Evolutionary conservation across 2,888 invertebrate species (phyloP).

Genomic region (Rhogogaster chlorosoma): DNA sequence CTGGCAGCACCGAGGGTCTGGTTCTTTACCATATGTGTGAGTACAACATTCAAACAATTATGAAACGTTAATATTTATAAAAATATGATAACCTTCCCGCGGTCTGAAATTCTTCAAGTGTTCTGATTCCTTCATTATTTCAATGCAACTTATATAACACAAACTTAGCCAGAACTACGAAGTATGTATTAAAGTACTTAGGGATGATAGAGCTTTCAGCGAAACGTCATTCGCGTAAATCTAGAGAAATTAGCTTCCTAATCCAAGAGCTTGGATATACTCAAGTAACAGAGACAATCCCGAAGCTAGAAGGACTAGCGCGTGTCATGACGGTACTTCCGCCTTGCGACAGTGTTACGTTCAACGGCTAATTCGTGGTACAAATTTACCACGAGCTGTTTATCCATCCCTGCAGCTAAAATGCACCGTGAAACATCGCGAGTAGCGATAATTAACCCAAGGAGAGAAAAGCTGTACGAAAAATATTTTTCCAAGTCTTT

Average conservation of each 20-base stretch:
- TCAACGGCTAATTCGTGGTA: constrained; percentile 1
- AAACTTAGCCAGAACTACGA: neutral
- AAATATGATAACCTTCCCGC: neutral
- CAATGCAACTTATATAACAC: neutral
- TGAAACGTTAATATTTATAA: neutral
- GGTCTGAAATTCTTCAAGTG: neutral
- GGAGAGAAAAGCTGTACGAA: neutral
- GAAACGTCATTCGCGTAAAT: neutral
- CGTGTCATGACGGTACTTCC: neutral
- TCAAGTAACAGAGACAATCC: constrained; percentile 2
- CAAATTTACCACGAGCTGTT: neutral
- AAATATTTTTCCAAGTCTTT: neutral
- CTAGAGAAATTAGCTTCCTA: constrained; percentile 18
- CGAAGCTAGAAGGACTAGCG: neutral
- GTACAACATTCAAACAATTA: constrained; percentile 72
- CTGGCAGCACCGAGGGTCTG: constrained; percentile 80
- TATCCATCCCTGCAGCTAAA: neutral
- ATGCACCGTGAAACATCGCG: neutral
- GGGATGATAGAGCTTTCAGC: neutral
- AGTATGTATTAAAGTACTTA: neutral
- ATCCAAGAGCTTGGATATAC: constrained; percentile 4
- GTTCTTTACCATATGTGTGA: constrained; percentile 93
- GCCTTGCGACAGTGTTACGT: neutral
- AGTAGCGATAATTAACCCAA: neutral
- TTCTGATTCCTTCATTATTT: neutral